Conservation (phyloP, 2,113 vertebrate species). For the Antidorcas marsupialis region DNA sequence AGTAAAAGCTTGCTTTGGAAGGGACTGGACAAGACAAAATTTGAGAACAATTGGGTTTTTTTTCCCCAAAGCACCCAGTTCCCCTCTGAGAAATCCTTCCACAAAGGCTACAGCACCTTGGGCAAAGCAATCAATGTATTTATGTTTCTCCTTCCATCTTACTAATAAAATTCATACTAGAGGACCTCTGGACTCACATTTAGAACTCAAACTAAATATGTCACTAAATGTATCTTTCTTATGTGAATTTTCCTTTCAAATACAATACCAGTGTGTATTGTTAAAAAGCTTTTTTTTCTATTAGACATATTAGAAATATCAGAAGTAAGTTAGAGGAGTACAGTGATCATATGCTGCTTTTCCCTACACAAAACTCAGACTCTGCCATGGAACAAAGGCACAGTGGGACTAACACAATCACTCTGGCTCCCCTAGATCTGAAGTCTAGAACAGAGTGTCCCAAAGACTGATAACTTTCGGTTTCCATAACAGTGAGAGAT, state of each 20-base stretch:
- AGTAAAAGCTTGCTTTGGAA: background rate
- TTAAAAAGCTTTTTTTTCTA: background rate
- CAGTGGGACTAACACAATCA: background rate
- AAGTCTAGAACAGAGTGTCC: background rate
- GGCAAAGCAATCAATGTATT: background rate
- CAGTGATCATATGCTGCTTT: background rate
- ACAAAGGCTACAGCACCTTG: background rate
- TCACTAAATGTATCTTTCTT: background rate
- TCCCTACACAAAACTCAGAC: background rate
- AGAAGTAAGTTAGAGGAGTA: background rate
- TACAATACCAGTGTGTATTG: background rate
- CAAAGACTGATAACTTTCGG: background rate
- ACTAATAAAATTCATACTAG: background rate
- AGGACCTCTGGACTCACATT: background rate
- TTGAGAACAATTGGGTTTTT: background rate
- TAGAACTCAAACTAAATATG: background rate
- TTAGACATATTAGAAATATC: background rate
- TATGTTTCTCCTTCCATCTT: background rate
- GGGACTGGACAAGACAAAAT: background rate
- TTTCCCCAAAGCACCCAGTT: accelerated
- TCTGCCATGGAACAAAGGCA: background rate
- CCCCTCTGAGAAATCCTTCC: background rate
- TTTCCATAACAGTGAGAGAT: background rate
- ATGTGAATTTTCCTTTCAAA: background rate
- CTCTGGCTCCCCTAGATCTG: background rate